Conservation (phyloP, 2,888 invertebrate genomes). For the Chalcosyrphus nemorum region DNA sequence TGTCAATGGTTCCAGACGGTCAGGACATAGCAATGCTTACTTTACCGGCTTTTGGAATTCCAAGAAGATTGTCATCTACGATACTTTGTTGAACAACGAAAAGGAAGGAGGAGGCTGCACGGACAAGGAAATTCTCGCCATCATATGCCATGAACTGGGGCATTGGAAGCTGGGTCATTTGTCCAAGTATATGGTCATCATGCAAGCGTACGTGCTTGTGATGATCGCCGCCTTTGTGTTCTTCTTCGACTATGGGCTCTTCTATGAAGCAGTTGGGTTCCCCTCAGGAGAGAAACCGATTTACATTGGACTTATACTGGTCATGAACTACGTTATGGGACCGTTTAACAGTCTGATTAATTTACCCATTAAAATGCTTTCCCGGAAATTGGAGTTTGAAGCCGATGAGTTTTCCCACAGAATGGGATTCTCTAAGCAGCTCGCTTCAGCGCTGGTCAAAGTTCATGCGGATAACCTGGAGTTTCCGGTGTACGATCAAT, state of each 20-base stretch:
- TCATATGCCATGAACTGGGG: conserved; percentile 97
- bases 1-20: conserved; percentile 98
- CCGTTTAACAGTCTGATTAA: conserved; percentile 95
- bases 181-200: conserved; percentile 91
- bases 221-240: conserved; percentile 87
- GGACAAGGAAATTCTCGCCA: conserved; percentile 96
- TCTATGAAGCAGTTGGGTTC: conserved; percentile 96
- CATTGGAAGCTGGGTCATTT: conserved; percentile 98
- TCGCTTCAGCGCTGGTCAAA: conserved; percentile 93
- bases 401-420: conserved; percentile 96
- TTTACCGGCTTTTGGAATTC: conserved; percentile 98
- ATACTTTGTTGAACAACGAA: conserved; percentile 88
- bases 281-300: conserved; percentile 89
- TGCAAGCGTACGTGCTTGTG: conserved; percentile 89
- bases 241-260: conserved; percentile 86
- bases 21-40: conserved; percentile 99
- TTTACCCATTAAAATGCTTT: conserved; percentile 91
- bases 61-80: conserved; percentile 98
- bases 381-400: conserved; percentile 96
- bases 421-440: conserved; percentile 88
- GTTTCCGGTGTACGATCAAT: conserved; percentile 96
- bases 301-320: conserved; percentile 94
- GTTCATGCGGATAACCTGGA: conserved; percentile 97
- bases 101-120: conserved; percentile 87
- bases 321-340: conserved; percentile 94